These are phyloP conservation scores for Phaedon cochleariae DNA, from an alignment of 2,888 invertebrate species.

Conservation along the genomic window DNA sequence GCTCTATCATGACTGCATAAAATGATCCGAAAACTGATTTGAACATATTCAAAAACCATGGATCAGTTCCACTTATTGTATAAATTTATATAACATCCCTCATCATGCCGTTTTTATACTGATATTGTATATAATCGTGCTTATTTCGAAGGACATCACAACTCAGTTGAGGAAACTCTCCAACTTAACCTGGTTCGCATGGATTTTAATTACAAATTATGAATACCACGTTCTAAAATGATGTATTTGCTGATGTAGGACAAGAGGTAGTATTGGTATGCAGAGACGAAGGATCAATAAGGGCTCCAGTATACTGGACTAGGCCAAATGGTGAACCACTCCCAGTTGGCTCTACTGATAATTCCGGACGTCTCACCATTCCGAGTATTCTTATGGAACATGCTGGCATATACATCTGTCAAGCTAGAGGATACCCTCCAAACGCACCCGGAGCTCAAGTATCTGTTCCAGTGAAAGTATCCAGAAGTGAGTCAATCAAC, in stretches of 20 bases:
- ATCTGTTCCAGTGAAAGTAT: constrained; percentile 76
- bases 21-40: too few species aligned
- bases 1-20: too few species aligned
- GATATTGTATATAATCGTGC: constrained; percentile 30
- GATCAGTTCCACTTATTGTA: background rate
- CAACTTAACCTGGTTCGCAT: background rate
- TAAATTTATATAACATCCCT: background rate
- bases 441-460: constrained; percentile 72
- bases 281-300: constrained; percentile 84
- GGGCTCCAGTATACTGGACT: constrained; percentile 80
- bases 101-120: constrained; percentile 6
- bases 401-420: constrained; percentile 85
- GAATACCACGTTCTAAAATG: background rate
- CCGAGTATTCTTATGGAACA: constrained; percentile 79
- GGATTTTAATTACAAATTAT: background rate
- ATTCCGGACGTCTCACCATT: constrained; percentile 85
- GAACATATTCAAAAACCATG: too few species aligned
- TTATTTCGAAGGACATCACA: constrained; percentile 7
- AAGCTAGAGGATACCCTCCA: constrained; percentile 74
- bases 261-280: constrained; percentile 94
- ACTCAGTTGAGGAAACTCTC: background rate
- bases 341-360: constrained; percentile 79
- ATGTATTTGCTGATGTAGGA: constrained; percentile 66
- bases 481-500: constrained; percentile 78
- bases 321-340: constrained; percentile 76